phyloP scores from a whole-genome alignment of 2,797 vertebrate species.

The Pipistrellus nathusii region DNA sequence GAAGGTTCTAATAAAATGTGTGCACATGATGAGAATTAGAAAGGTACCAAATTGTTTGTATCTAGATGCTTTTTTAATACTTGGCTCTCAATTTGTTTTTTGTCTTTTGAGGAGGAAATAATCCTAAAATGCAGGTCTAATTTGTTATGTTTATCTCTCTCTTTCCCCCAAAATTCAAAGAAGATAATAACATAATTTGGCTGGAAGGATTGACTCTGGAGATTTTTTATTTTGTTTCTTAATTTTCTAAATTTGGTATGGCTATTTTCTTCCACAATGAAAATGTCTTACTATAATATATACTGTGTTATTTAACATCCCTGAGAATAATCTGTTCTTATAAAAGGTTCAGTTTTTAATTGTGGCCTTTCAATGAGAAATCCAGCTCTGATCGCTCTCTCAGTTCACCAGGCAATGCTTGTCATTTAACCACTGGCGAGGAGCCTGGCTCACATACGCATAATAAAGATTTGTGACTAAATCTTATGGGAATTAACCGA shows the following conservation, averaged over 20 bases:
- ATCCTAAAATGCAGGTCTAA: slow-evolving; percentile 6
- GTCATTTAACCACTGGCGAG: neutral
- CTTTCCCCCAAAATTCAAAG: neutral
- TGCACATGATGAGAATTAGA: neutral
- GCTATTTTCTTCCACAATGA: neutral
- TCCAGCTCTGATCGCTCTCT: neutral
- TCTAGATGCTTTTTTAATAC: neutral
- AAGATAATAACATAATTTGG: neutral
- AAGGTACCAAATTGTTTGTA: neutral
- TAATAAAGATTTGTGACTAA: neutral
- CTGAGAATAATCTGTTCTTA: neutral
- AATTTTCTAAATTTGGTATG: neutral
- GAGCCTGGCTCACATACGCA: neutral
- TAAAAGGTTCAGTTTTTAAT: neutral
- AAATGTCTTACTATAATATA: neutral
- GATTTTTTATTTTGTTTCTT: neutral
- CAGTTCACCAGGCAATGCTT: neutral
- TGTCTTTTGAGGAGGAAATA: neutral
- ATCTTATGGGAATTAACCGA: slow-evolving; percentile 54
- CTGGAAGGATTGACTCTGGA: neutral
- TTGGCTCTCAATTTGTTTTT: neutral
- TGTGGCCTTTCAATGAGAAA: neutral
- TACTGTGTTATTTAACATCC: neutral
- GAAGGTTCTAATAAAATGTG: neutral
- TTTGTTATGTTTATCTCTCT: slow-evolving; percentile 5